Evolutionary conservation across 2,113 vertebrate genomes (phyloP).

Genomic region (Phainopepla nitens): DNA sequence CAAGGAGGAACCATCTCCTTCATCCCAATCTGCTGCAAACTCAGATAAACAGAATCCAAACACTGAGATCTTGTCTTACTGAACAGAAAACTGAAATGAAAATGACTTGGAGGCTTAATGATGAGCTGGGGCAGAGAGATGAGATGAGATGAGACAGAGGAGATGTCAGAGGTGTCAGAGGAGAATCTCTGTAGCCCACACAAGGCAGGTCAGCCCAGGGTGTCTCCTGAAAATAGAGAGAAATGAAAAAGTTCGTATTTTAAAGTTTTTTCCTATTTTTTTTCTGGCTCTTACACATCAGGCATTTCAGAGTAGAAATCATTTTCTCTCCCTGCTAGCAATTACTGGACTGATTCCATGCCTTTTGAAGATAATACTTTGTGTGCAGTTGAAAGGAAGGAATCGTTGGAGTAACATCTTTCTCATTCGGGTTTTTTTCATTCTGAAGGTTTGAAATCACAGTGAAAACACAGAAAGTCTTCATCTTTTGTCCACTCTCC

Average conservation of each 20-base stretch:
- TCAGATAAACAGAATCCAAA: neutral
- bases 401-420: neutral
- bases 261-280: neutral
- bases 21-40: neutral
- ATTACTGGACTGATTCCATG: neutral
- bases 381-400: neutral
- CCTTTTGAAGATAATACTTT: constrained; percentile 17
- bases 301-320: neutral
- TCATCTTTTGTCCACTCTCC: neutral
- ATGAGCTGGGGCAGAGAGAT: neutral
- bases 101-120: neutral
- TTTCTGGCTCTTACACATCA: neutral
- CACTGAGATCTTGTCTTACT: neutral
- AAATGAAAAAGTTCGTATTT: neutral
- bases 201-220: neutral
- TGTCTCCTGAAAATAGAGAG: neutral
- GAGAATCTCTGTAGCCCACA: neutral
- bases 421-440: neutral
- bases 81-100: neutral
- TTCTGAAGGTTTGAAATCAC: neutral
- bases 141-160: neutral
- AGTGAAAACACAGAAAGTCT: neutral
- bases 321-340: neutral
- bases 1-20: neutral
- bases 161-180: neutral